Base-by-base conservation (phyloP, 2,113 vertebrate genomes). In the Corynorhinus townsendii region DNA sequence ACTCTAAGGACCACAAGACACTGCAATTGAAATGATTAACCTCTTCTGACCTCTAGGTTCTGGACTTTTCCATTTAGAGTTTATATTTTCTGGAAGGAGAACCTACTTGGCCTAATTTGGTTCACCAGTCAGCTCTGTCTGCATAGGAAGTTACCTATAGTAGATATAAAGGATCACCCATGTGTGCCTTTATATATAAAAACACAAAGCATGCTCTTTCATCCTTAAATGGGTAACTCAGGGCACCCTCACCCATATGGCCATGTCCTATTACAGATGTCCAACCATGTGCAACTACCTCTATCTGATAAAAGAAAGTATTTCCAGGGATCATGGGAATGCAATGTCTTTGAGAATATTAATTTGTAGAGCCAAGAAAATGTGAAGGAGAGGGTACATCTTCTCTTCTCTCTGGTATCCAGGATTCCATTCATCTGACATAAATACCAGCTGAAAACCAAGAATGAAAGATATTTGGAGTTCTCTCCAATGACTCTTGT, bases 311-410 rank as follows among this genome's bases (percentile, higher is more conserved):
- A 52, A 83, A 73, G 17, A 59, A 84, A 90, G 68, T 47, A 73
- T 75, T 84, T 80, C 16, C 71, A 56, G 35, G 5, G 20, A 24
- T 90, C 56, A 15, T 92, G 6, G 71, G 88, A 92, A 92, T 28
- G 45, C 15, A 24, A 11, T 82, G 40, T 28, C 40, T 93, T 92
- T 81, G 47, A 54, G 35, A 80, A 89, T 59, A 83, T 89, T 73
- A 77, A 45, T 89, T 97, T 95, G 9, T 26, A 95, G 54, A 90
- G 81, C 43, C 7, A 69, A 47, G 35, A 75, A 86, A 87, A 59
- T 52, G 30, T 49, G 68, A n/a, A 43, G 24, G 47, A 80, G 7
- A 47, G 20, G 11, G 4, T 28, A 73, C 59, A 64, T 81, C 43
- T 81, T 3, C 30, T 77, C 20, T 49, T 73, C 38, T 90, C 19